Base-by-base conservation (phyloP, 2,888 invertebrate genomes). In the Hyposoter didymator region DNA sequence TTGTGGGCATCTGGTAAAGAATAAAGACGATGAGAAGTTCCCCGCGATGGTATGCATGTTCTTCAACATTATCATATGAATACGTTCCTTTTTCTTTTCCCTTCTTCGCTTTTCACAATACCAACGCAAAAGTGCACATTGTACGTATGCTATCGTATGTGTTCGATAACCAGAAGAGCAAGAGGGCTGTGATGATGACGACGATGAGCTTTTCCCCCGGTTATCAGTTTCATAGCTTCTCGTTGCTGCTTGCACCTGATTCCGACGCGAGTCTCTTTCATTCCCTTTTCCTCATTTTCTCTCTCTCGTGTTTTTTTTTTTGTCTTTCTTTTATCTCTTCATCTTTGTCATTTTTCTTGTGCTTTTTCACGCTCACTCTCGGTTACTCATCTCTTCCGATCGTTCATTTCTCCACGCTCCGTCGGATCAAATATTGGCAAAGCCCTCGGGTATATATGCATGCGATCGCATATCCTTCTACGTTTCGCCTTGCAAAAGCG, bases 361-460 rank as follows among this genome's bases (percentile, higher is more conserved):
- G 66, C 62, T 73, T 74, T 72, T 76, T 49, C 49, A 78, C 43
- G 55, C 76, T 76, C 76, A 74, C 52, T 75, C 70, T 78, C 70
- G 35, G 64, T 82, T 75, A 78, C 74, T 85, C 78, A 75, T 85
- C 78, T 82, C 74, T 85, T 82, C 78, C 82, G 39, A 82, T 73
- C 85, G 75, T 82, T 81, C 79, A 80, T 86, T 78, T 67, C 43
- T 81, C 78, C 80, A 79, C 78, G 73, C 80, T 84, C 32, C 70
- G 75, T 64, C 72, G 78, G 79, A 85, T 64, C 81, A 76, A 86
- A 88, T 87, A 87, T 88, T 83, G 84, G 86, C 78, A 84, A 84
- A 78, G 67, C 82, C 84, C 52, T 59, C 43, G 45, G 74, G 74
- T 35, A 69, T 59, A 62, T 78, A 62, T 70, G 35, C 35, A 28